Conservation (phyloP, 2,113 vertebrate genomes). For the Gymnogyps californianus region DNA sequence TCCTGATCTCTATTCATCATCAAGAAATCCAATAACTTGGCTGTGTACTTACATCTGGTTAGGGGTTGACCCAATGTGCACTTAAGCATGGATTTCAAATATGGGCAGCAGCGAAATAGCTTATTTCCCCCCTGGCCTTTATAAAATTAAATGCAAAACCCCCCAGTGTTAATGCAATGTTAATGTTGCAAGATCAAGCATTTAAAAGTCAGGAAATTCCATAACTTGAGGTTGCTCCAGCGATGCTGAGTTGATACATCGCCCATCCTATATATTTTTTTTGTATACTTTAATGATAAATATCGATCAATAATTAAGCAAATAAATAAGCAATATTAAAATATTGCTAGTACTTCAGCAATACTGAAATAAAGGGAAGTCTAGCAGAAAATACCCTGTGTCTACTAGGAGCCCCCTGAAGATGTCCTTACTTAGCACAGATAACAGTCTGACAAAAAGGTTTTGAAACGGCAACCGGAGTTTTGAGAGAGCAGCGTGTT, state of each 20-base stretch:
- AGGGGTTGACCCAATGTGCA: conserved; percentile 68
- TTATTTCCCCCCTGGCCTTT: conserved; percentile 47
- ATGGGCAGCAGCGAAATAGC: conserved; percentile 40
- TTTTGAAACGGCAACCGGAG: rapidly evolving
- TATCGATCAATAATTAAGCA: neutral
- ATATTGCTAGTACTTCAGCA: neutral
- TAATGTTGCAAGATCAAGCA: neutral
- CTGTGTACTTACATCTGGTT: conserved; percentile 68
- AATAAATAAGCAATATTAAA: neutral
- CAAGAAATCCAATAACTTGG: conserved; percentile 71
- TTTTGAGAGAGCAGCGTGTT: rapidly evolving
- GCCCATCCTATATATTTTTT: neutral
- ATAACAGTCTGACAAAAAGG: neutral
- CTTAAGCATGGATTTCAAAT: conserved; percentile 65
- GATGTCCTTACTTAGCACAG: neutral
- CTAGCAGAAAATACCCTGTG: neutral
- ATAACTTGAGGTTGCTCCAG: neutral
- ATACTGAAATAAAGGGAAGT: neutral
- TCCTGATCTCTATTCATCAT: conserved; percentile 62
- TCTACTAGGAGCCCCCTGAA: neutral
- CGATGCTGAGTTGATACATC: rapidly evolving
- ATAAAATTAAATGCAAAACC: neutral
- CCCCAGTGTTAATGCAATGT: neutral
- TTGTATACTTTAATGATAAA: neutral
- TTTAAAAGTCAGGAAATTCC: neutral